Conservation (phyloP, 1,140 invertebrate genomes). For the Dreissena polymorpha region DNA sequence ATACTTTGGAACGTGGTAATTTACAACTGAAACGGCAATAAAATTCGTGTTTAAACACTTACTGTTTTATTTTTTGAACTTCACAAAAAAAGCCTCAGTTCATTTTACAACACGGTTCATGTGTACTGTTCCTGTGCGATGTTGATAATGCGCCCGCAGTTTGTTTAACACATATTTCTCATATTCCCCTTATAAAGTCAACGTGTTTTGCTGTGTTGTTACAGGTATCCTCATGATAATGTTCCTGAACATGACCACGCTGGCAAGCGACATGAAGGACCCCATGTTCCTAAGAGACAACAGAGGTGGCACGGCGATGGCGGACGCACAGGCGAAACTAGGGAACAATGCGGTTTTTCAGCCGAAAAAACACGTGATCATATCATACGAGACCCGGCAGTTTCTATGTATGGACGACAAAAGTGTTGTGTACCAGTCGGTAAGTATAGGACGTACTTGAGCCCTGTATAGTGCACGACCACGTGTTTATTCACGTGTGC, state of each 20-base stretch:
- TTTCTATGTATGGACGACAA: conserved; percentile 46
- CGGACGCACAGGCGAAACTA: neutral
- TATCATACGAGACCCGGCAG: neutral
- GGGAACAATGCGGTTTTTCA: neutral
- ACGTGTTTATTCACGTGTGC: too few relatives aligned
- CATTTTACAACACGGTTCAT: too few relatives aligned
- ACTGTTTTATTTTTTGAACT: too few relatives aligned
- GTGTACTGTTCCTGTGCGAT: too few relatives aligned
- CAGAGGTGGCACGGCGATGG: neutral
- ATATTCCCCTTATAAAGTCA: too few relatives aligned
- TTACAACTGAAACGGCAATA: too few relatives aligned
- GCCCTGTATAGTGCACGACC: neutral
- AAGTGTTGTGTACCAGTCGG: conserved; percentile 45
- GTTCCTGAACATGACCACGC: conserved; percentile 19
- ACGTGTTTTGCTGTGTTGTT: neutral
- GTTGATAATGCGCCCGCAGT: too few relatives aligned
- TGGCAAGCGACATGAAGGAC: neutral
- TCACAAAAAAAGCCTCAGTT: too few relatives aligned
- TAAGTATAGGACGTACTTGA: neutral
- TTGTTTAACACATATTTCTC: too few relatives aligned
- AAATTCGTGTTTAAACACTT: too few relatives aligned
- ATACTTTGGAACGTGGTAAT: too few relatives aligned
- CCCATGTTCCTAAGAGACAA: conserved; percentile 1
- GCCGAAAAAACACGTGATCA: neutral
- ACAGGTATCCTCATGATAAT: conserved; percentile 38